Evolutionary conservation across 2,888 invertebrate species (phyloP), one percentile per base, ranked within the genome.

Genomic region (Drosophila borealis): DNA sequence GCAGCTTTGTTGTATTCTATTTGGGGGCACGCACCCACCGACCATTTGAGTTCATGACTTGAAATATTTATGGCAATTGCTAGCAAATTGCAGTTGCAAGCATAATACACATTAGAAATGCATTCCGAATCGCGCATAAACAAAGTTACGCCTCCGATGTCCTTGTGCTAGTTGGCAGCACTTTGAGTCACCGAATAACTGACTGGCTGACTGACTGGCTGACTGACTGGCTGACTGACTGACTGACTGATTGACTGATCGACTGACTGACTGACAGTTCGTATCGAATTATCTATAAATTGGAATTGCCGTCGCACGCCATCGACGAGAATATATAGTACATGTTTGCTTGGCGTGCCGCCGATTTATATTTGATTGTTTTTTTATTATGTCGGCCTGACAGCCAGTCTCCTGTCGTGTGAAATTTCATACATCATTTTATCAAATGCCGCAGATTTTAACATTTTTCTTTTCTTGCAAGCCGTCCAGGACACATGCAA

Each of bases 221-320:
- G 63, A 8, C 46, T 44, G 48, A 51, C 59, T 60, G 54, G 53
- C 60, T 54, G 67, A 53, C 42, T 45, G 60, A 60, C 48, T 42
- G 50, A 25, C 34, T 37, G 62, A 50, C 33, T 45, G 60, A 61
- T 50, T 53, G 63, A 8, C 49, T 37, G 48, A 51, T 54, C 54
- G 54, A 55, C 60, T 56, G 67, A 53, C 66, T 69, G 74, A 67
- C 74, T 79, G 81, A 66, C 74, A 65, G 69, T 60, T 69, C 60
- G 73, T 80, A 84, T 84, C 87, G 75, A 81, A 84, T 87, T 87
- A 87, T 84, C 87, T 81, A 78, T 87, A 72, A 87, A 84, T 80
- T 74, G 78, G 72, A 72, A 74, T 78, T 71, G 80, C 74, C 64
- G 25, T 70, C 56, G 74, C 83, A 86, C 71, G 79, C 64, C 64